Percentiles rank a stretch among this genome's conserved stretches.
These are phyloP conservation scores for Sphenopsis melanotis DNA, from an alignment of 2,797 vertebrate species.

Conservation along the genomic window DNA sequence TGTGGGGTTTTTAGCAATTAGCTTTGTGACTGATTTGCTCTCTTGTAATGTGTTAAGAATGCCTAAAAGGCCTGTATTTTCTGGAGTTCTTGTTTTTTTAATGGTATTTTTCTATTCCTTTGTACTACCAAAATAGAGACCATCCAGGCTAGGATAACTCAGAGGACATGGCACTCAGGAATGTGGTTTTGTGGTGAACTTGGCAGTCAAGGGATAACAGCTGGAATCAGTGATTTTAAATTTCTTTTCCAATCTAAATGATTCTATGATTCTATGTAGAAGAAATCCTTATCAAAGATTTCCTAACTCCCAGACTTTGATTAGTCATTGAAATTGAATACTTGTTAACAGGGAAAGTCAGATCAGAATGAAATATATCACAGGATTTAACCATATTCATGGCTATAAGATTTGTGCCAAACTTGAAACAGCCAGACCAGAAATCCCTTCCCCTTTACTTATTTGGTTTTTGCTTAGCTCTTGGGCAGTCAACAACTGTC, in stretches of 20 bases:
- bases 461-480: not conserved
- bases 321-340: not conserved
- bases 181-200: not conserved
- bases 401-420: not conserved
- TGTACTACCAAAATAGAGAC: not conserved
- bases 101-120: not conserved
- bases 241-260: not conserved
- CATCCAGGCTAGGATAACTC: not conserved
- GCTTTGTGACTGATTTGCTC: not conserved
- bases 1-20: not conserved
- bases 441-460: not conserved
- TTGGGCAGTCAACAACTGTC: not conserved
- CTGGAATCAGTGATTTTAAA: not conserved
- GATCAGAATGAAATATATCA: not conserved
- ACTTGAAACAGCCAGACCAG: not conserved
- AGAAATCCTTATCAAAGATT: not conserved
- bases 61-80: not conserved
- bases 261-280: not conserved
- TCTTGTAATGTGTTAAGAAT: not conserved
- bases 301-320: not conserved
- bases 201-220: not conserved
- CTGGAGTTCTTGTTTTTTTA: not conserved
- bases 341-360: not conserved
- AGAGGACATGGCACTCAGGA: not conserved
- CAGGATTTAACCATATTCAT: not conserved